Percentiles rank a stretch among this genome's conserved stretches.
Conservation (phyloP, 2,888 invertebrate species). For the Lomographa bimaculata region DNA sequence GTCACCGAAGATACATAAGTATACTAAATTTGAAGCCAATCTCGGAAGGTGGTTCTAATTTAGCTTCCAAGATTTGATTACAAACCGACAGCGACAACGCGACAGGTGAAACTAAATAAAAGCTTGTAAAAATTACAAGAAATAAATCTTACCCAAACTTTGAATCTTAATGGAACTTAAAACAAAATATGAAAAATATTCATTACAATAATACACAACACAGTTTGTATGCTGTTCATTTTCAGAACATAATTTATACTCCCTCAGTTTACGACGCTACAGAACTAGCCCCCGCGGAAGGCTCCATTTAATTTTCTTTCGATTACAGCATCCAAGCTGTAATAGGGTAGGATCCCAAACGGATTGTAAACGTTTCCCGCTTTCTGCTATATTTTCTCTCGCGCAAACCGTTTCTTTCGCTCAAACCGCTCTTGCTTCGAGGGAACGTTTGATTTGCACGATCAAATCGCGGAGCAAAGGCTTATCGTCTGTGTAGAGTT, state of each 20-base stretch:
- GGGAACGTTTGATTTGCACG: slow-evolving; percentile 72
- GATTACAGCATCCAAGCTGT: slow-evolving; percentile 35
- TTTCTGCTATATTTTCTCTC: slow-evolving; percentile 61
- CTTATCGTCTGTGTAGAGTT: slow-evolving; percentile 45
- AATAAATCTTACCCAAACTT: too few species aligned
- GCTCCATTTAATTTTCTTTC: slow-evolving; percentile 33
- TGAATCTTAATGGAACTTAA: too few species aligned
- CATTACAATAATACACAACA: too few species aligned
- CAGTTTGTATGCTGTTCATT: slow-evolving; percentile 13
- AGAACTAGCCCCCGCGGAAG: slow-evolving; percentile 29
- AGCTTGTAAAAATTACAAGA: too few species aligned
- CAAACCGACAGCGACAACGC: too few species aligned
- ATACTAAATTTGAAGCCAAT: too few species aligned
- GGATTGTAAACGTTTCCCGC: slow-evolving; percentile 64
- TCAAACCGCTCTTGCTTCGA: slow-evolving; percentile 48
- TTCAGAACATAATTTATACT: slow-evolving; percentile 20
- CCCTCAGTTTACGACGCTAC: slow-evolving; percentile 19
- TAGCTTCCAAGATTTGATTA: too few species aligned
- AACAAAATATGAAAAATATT: too few species aligned
- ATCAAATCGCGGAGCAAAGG: slow-evolving; percentile 50
- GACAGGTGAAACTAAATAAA: too few species aligned
- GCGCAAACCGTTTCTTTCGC: slow-evolving; percentile 36
- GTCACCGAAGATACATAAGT: too few species aligned
- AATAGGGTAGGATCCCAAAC: slow-evolving; percentile 50
- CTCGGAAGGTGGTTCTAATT: too few species aligned